Evolutionary conservation across 2,888 invertebrate genomes (phyloP).

Genomic region (Isoperla grammatica): DNA sequence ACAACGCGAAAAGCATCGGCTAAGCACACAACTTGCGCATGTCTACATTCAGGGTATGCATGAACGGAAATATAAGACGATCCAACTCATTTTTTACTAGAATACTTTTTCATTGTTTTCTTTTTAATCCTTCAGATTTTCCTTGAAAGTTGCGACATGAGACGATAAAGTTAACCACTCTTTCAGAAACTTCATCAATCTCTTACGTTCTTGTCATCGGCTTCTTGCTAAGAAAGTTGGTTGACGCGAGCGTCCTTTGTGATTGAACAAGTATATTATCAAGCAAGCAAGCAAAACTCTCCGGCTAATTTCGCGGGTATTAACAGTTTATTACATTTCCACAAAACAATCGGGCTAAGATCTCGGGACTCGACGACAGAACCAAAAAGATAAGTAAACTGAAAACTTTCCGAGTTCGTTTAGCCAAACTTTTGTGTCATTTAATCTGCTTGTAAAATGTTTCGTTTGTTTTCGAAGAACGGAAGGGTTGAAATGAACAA

Average conservation of each 20-base stretch:
- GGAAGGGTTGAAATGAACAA: background rate
- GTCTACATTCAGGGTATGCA: no score
- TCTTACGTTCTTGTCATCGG: no score
- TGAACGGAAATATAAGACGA: no score
- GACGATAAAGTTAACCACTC: no score
- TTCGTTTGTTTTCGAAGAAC: background rate
- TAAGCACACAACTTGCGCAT: no score
- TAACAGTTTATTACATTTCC: conserved; percentile 9
- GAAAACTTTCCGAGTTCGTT: background rate
- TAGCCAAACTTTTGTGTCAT: background rate
- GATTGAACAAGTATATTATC: background rate
- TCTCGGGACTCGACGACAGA: background rate
- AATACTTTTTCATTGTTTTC: no score
- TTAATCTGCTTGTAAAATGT: conserved; percentile 7
- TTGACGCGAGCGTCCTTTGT: background rate
- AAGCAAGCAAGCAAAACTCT: background rate
- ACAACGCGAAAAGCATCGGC: no score
- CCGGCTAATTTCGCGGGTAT: background rate
- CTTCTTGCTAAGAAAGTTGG: no score
- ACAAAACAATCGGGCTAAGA: background rate
- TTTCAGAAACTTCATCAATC: no score
- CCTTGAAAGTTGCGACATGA: no score
- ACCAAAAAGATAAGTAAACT: conserved; percentile 2
- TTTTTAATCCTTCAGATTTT: no score
- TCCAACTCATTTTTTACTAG: no score